phyloP scores from a whole-genome alignment of 2,888 invertebrate species.

The Athetis lepigone region DNA sequence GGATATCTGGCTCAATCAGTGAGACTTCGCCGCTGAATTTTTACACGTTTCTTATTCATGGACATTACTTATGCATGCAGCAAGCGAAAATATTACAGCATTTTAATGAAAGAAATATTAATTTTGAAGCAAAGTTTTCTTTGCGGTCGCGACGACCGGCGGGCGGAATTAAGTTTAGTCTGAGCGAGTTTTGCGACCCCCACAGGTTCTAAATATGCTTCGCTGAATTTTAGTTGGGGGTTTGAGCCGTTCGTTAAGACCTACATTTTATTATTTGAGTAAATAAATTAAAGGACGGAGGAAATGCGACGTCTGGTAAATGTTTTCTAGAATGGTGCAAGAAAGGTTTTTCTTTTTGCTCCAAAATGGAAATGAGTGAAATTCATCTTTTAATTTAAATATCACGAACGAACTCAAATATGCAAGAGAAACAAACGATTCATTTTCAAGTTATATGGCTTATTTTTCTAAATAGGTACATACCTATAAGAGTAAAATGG shows the following conservation, averaged over 20 bases:
- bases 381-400: conserved; percentile 29
- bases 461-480: too few relatives aligned
- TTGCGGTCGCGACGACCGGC: conserved; percentile 81
- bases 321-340: conserved; percentile 20
- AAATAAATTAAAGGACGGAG: conserved; percentile 56
- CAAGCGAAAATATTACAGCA: conserved; percentile 90
- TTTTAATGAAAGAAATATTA: conserved; percentile 91
- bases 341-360: not conserved
- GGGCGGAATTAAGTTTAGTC: conserved; percentile 84
- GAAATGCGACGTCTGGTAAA: conserved; percentile 33
- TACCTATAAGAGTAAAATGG: too few relatives aligned
- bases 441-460: too few relatives aligned
- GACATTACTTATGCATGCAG: conserved; percentile 91
- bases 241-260: conserved; percentile 63
- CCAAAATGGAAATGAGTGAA: conserved; percentile 11
- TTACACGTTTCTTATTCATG: conserved; percentile 89
- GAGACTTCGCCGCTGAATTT: conserved; percentile 74
- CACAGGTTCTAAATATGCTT: conserved; percentile 68
- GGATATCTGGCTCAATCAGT: conserved; percentile 74
- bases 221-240: conserved; percentile 69
- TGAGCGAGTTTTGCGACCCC: conserved; percentile 50
- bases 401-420: not conserved
- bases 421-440: not conserved
- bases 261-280: conserved; percentile 67
- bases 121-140: conserved; percentile 90